Conservation (phyloP, 2,888 invertebrate genomes). For the Scaptodrosophila latifasciaeformis region DNA sequence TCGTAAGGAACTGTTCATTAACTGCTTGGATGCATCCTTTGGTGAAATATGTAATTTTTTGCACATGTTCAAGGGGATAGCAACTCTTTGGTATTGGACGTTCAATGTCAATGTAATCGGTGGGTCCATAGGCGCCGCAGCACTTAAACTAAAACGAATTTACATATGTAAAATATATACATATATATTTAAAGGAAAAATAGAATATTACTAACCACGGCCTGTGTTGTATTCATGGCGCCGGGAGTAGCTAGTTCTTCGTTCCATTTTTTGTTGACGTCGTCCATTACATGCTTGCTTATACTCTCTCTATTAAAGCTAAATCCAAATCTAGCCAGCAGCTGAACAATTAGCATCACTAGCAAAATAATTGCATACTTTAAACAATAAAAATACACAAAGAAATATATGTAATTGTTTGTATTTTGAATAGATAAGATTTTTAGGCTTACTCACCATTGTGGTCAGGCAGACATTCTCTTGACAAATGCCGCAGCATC, state of each 20-base stretch:
- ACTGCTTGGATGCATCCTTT: conserved; percentile 54
- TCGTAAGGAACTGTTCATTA: conserved; percentile 30
- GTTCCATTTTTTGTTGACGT: conserved; percentile 76
- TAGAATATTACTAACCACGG: conserved; percentile 44
- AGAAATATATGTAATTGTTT: neutral
- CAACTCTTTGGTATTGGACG: conserved; percentile 52
- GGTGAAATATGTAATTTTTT: conserved; percentile 13
- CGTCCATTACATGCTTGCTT: conserved; percentile 76
- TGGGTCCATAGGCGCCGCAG: conserved; percentile 67
- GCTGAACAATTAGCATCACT: conserved; percentile 82
- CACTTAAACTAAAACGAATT: conserved; percentile 52
- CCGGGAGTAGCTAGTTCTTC: conserved; percentile 55
- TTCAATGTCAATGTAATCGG: conserved; percentile 52
- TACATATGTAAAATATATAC: neutral
- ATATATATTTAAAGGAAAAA: neutral
- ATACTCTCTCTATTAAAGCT: conserved; percentile 78
- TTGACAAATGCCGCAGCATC: conserved; percentile 64
- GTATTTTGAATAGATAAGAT: neutral
- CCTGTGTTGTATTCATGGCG: conserved; percentile 64
- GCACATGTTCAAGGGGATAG: conserved; percentile 30
- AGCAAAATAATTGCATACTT: conserved; percentile 84
- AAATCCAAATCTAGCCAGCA: conserved; percentile 80
- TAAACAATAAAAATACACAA: conserved; percentile 51
- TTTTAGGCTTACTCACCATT: conserved; percentile 47
- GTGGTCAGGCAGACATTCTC: conserved; percentile 61